Conservation (phyloP, 2,113 vertebrate species). For the Oplegnathus fasciatus region DNA sequence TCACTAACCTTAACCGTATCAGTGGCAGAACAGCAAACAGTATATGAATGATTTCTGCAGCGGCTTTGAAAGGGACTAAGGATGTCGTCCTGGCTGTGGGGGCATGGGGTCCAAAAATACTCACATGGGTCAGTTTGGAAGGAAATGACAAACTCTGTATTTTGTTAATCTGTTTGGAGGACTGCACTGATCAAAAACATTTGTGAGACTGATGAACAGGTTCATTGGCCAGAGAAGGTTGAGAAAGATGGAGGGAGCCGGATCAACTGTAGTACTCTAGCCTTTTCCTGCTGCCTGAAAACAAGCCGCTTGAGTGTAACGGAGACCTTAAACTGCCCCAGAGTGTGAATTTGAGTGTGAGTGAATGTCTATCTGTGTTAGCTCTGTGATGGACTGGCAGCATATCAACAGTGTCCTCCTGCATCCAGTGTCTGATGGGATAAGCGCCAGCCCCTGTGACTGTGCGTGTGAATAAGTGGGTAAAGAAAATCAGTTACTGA, state of each 20-base stretch:
- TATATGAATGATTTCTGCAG: not conserved
- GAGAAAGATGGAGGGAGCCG: too few relatives aligned
- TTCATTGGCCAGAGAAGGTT: too few relatives aligned
- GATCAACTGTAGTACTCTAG: too few relatives aligned
- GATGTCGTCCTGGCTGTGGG: not conserved
- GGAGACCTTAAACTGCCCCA: not conserved
- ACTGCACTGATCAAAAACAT: too few relatives aligned
- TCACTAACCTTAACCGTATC: not conserved
- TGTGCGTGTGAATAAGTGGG: not conserved
- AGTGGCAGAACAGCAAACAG: not conserved
- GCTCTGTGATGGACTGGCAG: constrained; percentile 3
- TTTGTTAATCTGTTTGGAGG: not conserved
- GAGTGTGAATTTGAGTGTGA: not conserved
- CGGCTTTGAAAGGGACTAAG: not conserved
- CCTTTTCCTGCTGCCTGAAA: not conserved
- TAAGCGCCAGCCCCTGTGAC: not conserved
- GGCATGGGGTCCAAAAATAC: not conserved
- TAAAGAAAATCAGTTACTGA: not conserved
- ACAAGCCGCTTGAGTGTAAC: not conserved
- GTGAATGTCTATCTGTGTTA: not conserved
- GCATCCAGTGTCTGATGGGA: not conserved
- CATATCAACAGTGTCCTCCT: constrained; percentile 10
- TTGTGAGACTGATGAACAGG: not conserved
- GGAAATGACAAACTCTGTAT: too few relatives aligned
- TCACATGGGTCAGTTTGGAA: not conserved